phyloP scores from a whole-genome alignment of 2,797 vertebrate species.

The Sylvia borin region DNA sequence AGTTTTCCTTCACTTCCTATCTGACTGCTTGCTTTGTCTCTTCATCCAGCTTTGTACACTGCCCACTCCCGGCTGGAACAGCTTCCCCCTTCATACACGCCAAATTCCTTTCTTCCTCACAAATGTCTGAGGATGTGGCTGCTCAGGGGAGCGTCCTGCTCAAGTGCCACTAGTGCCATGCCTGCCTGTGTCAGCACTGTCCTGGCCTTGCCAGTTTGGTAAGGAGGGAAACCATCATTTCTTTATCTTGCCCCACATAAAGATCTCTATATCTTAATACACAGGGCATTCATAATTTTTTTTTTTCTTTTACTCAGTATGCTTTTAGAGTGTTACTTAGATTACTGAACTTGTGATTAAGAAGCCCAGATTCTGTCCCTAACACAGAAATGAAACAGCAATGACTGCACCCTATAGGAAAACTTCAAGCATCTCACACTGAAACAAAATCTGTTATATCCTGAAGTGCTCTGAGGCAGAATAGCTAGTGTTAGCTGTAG shows the following conservation, averaged over 20 bases:
- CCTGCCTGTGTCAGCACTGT: not conserved
- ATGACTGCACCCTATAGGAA: not conserved
- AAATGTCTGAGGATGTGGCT: not conserved
- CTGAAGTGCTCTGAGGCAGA: not conserved
- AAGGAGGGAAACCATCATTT: not conserved
- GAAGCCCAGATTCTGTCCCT: not conserved
- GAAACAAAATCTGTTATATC: not conserved
- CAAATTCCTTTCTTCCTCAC: not conserved
- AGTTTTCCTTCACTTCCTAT: not conserved
- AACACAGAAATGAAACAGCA: not conserved
- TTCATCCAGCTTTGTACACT: not conserved
- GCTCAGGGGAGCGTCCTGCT: not conserved
- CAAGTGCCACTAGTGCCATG: fast-evolving
- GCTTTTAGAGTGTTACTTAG: not conserved
- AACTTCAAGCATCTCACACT: not conserved
- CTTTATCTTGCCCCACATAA: not conserved
- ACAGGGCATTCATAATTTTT: fast-evolving
- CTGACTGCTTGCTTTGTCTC: not conserved
- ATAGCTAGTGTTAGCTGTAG: not conserved
- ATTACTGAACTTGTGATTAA: not conserved
- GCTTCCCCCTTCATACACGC: not conserved
- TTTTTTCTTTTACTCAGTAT: not conserved
- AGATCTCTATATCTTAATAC: not conserved
- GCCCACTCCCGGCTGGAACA: not conserved
- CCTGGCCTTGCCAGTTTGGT: not conserved